Evolutionary conservation across 2,888 invertebrate species (phyloP).

Genomic region (Scaptomyza tumidula): DNA sequence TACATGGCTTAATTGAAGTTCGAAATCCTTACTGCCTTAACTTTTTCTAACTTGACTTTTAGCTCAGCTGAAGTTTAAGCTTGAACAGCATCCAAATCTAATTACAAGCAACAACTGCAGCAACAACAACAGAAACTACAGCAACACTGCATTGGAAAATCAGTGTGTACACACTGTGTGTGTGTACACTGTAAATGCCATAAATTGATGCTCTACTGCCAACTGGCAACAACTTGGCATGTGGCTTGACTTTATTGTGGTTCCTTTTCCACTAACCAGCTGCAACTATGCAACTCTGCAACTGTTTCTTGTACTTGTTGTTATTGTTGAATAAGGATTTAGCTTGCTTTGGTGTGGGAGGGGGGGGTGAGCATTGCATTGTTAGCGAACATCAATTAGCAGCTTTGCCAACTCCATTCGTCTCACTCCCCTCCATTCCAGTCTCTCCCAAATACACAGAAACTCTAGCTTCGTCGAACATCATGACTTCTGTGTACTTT

Average conservation of each 20-base stretch:
- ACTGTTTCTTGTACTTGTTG: background rate
- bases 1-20: too few relatives aligned
- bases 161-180: constrained; percentile 19
- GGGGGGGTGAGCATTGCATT: constrained; percentile 14
- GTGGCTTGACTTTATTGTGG: constrained; percentile 11
- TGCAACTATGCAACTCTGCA: background rate
- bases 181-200: constrained; percentile 2
- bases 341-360: background rate
- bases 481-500: constrained; percentile 14
- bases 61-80: background rate
- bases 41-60: background rate
- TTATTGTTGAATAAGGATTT: background rate
- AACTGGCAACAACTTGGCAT: constrained; percentile 7
- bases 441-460: background rate
- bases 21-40: too few relatives aligned
- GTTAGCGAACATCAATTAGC: constrained; percentile 42
- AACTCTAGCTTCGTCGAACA: constrained; percentile 6
- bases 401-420: constrained; percentile 12
- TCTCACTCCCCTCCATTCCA: background rate
- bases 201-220: constrained; percentile 24
- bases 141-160: background rate
- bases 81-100: background rate
- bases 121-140: background rate
- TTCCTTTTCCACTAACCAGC: too few relatives aligned
- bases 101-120: too few relatives aligned